A percentile compares a stretch with the other conserved stretches of the same genome.
These are phyloP conservation scores for Gallinago nigripennis DNA, from an alignment of 2,797 vertebrate species.

Conservation along the genomic window DNA sequence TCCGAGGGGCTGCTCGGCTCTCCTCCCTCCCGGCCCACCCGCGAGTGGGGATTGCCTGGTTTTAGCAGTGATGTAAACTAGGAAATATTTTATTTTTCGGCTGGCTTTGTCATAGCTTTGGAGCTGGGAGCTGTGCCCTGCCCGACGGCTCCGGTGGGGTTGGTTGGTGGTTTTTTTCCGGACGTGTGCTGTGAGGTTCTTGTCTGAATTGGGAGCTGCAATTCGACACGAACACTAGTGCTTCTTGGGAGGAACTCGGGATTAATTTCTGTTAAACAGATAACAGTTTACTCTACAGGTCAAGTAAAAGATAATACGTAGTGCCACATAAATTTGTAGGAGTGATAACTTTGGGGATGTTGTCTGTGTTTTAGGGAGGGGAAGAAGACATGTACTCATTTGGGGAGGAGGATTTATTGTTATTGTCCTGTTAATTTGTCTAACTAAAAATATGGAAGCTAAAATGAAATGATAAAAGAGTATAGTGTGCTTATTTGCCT, in stretches of 20 bases:
- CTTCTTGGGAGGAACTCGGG: not conserved
- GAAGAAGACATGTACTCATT: not conserved
- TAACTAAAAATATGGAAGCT: not conserved
- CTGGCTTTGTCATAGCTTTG: not conserved
- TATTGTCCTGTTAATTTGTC: not conserved
- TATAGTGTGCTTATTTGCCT: not conserved
- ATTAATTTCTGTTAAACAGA: not conserved
- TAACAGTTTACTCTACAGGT: not conserved
- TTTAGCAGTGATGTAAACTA: not conserved
- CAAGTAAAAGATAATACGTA: not conserved
- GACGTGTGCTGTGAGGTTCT: rapidly evolving
- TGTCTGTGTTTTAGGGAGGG: not conserved
- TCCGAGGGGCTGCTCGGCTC: not conserved
- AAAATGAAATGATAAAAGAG: not conserved
- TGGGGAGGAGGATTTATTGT: not conserved
- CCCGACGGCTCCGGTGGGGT: rapidly evolving
- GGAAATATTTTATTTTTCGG: not conserved
- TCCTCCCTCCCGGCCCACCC: not conserved
- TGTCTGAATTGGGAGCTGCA: not conserved
- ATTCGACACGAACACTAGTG: not conserved
- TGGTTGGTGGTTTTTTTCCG: not conserved
- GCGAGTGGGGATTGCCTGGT: not conserved
- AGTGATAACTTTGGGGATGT: not conserved
- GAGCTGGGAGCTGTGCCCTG: not conserved
- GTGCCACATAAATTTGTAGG: not conserved